Evolutionary conservation across 2,113 vertebrate species (phyloP).

Genomic region (Rhizomys pruinosus): DNA sequence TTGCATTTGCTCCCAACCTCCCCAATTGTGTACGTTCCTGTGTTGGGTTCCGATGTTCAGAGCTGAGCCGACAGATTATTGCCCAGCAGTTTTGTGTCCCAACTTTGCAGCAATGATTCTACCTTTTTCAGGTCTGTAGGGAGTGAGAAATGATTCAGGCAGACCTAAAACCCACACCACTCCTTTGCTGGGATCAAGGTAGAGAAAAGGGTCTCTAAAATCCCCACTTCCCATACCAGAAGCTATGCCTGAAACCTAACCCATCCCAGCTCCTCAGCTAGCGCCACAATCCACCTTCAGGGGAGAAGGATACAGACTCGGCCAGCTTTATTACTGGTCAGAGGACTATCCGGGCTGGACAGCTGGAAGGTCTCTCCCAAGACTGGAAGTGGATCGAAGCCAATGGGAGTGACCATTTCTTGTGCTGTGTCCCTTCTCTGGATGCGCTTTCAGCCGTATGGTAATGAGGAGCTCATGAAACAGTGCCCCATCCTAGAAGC

Average conservation of each 20-base stretch:
- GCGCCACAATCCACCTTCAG: background rate
- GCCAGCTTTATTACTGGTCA: background rate
- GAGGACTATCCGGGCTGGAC: background rate
- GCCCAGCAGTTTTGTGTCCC: background rate
- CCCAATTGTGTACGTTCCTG: background rate
- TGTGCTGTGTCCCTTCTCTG: background rate
- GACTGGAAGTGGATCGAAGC: background rate
- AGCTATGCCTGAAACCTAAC: background rate
- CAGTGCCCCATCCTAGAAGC: background rate
- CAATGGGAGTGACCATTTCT: background rate
- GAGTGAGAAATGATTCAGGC: background rate
- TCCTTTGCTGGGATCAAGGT: background rate
- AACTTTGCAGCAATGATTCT: accelerated
- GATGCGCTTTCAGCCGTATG: background rate
- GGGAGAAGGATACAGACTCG: background rate
- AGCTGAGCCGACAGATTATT: background rate
- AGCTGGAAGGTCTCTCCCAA: too few relatives aligned
- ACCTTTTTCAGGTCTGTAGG: accelerated
- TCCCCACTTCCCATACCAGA: background rate
- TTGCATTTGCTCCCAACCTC: background rate
- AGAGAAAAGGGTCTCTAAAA: background rate
- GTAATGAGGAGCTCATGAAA: background rate
- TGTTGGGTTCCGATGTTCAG: background rate
- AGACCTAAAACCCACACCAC: background rate
- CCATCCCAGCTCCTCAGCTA: background rate